Percentiles rank a stretch among this genome's conserved stretches.
These are phyloP conservation scores for Diachrysia chrysitis DNA, from an alignment of 2,888 invertebrate genomes.

Conservation along the genomic window DNA sequence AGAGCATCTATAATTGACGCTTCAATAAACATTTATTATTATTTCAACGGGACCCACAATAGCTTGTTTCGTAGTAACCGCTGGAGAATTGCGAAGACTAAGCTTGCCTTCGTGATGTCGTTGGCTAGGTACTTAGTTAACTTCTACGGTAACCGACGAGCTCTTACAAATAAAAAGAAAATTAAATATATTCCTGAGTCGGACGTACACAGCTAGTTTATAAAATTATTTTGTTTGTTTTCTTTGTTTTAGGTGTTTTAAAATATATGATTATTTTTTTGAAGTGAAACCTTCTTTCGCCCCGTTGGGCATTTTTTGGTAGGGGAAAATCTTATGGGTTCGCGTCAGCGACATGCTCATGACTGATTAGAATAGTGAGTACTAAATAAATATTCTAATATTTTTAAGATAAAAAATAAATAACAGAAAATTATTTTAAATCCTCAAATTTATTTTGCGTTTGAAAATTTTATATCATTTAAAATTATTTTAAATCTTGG, in stretches of 20 bases:
- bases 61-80: constrained; percentile 57
- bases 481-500: too few species aligned
- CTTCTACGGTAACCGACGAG: constrained; percentile 65
- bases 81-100: constrained; percentile 54
- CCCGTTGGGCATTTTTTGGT: too few species aligned
- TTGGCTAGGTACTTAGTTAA: constrained; percentile 69
- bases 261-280: constrained; percentile 15
- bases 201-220: constrained; percentile 19
- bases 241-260: too few species aligned
- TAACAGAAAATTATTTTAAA: too few species aligned
- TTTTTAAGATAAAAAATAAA: too few species aligned
- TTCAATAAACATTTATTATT: constrained; percentile 53
- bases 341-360: too few species aligned
- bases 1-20: constrained; percentile 41
- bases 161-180: constrained; percentile 67
- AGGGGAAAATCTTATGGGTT: too few species aligned
- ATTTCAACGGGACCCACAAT: constrained; percentile 55
- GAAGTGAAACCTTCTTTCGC: too few species aligned
- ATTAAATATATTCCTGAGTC: constrained; percentile 64
- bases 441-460: too few species aligned
- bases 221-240: constrained; percentile 20
- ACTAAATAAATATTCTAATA: too few species aligned
- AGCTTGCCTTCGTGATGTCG: constrained; percentile 62
- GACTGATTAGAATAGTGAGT: too few species aligned
- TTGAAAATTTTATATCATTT: too few species aligned